phyloP scores from a whole-genome alignment of 2,888 invertebrate species.

The Diabrotica balteata region DNA sequence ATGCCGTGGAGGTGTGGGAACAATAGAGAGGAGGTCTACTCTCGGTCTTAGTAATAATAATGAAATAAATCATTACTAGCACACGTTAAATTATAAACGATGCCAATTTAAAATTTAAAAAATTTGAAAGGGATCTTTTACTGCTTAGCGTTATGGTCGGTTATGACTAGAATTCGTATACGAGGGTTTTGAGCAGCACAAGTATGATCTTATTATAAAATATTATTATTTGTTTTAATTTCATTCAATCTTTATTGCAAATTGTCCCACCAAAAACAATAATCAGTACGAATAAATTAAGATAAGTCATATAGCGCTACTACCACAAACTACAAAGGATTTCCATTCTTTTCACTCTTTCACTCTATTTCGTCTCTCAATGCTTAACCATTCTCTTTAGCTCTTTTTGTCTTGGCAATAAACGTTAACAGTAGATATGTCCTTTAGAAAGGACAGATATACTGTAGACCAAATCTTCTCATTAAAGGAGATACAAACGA shows the following conservation, averaged over 20 bases:
- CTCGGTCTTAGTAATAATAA: background rate
- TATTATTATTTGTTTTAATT: background rate
- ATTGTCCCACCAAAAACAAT: too few relatives aligned
- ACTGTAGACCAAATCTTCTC: too few relatives aligned
- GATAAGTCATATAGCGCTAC: too few relatives aligned
- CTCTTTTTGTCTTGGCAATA: too few relatives aligned
- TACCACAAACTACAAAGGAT: too few relatives aligned
- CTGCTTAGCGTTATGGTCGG: background rate
- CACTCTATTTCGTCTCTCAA: too few relatives aligned
- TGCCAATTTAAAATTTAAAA: constrained; percentile 3
- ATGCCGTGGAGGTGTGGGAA: constrained; percentile 1
- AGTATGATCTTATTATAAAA: background rate
- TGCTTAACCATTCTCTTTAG: too few relatives aligned
- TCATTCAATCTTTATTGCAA: background rate
- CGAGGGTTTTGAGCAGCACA: background rate
- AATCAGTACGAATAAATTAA: too few relatives aligned
- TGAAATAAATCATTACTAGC: constrained; percentile 7
- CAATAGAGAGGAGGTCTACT: constrained; percentile 4
- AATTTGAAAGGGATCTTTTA: constrained; percentile 5
- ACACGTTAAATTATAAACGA: constrained; percentile 4
- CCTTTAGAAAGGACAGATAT: too few relatives aligned
- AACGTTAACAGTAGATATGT: too few relatives aligned
- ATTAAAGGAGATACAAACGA: too few relatives aligned
- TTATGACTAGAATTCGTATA: background rate
- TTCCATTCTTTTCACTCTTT: too few relatives aligned